A percentile compares a stretch with the other conserved stretches of the same genome.
These are phyloP conservation scores for Neoascia interrupta DNA, from an alignment of 2,888 invertebrate genomes.

Conservation along the genomic window DNA sequence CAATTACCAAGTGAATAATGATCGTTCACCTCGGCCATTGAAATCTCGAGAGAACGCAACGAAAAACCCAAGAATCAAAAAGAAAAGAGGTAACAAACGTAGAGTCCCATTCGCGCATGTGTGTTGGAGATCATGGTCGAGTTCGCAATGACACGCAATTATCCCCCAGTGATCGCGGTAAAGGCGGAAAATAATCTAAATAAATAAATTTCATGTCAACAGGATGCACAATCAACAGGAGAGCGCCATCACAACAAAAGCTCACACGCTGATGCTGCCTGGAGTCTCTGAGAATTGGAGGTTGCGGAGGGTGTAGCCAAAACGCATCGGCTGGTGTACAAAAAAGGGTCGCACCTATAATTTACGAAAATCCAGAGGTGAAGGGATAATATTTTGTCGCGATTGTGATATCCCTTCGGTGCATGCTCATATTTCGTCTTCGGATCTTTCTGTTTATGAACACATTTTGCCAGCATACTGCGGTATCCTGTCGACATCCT, in stretches of 20 bases:
- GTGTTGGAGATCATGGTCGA: conserved; percentile 15
- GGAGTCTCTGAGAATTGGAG: not conserved
- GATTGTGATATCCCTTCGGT: conserved; percentile 10
- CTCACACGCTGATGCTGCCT: conserved; percentile 26
- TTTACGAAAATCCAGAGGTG: conserved; percentile 25
- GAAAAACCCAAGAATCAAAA: not conserved
- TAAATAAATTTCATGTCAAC: conserved; percentile 56
- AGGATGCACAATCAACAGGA: conserved; percentile 58
- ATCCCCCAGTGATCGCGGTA: conserved; percentile 31
- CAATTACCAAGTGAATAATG: conserved; percentile 64
- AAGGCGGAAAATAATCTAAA: conserved; percentile 52
- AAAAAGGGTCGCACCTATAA: conserved; percentile 23
- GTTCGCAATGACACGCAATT: conserved; percentile 57
- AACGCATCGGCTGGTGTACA: not conserved
- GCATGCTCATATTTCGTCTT: not conserved
- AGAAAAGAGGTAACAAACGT: not conserved
- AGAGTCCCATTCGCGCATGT: not conserved
- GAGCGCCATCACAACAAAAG: conserved; percentile 62
- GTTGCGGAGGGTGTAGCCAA: not conserved
- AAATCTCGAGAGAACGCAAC: not conserved
- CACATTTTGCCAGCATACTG: not conserved
- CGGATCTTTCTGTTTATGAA: conserved; percentile 2
- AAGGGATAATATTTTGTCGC: conserved; percentile 53
- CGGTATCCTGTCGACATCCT: conserved; percentile 40
- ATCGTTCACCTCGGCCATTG: conserved; percentile 36